Base-by-base conservation (phyloP, 37 sponge, comb jelly and placozoan species). In the Dysidea cf. avara region DNA sequence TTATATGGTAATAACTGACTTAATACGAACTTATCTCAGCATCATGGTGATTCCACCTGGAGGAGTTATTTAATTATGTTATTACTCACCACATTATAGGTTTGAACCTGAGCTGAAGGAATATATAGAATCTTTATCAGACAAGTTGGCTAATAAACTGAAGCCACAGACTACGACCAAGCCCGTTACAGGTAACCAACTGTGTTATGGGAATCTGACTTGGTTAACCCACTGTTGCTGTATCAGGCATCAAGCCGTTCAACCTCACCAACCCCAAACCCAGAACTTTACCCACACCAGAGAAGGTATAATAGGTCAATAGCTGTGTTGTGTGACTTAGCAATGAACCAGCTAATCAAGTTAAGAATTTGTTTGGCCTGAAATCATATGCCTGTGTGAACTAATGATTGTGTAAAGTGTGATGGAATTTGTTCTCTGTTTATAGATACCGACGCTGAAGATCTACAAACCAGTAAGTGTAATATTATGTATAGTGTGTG, bases 191-290 rank as follows among this genome's bases (percentile, higher is more conserved):
- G 85, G 90, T 89, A 61, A 13, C 7, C 62, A 50, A 13, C 7
- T 24, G 28, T 28, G 0, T 75, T 6, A 63, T 11, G 3, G 17
- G n/a, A n/a, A n/a, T n/a, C n/a, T n/a, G n/a, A n/a, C n/a, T n/a
- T 62, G 2, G 5, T 3, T 62, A 2, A 56, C 51, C 26, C 2
- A 16, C 30, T 64, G 14, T 16, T 43, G 33, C 20, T 53, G 34
- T 40, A 46, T 51, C 61, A 82, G 89, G 85, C 22, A 34, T 72
- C 7, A 71, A 83, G 37, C 94, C 96, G 28, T 96, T 96, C 82
- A 79, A 82, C 39, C 56, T 96, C 40, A 96, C 96, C 20, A 77
- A 82, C 35, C 94, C 95, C 33, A 81, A 62, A 58, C 90, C 94
- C 18, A 74, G 93, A 18, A 52, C 64, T 40, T 78, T 96, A 25